These are phyloP conservation scores for Stenurella melanura DNA, from an alignment of 2,888 invertebrate genomes.

Conservation along the genomic window DNA sequence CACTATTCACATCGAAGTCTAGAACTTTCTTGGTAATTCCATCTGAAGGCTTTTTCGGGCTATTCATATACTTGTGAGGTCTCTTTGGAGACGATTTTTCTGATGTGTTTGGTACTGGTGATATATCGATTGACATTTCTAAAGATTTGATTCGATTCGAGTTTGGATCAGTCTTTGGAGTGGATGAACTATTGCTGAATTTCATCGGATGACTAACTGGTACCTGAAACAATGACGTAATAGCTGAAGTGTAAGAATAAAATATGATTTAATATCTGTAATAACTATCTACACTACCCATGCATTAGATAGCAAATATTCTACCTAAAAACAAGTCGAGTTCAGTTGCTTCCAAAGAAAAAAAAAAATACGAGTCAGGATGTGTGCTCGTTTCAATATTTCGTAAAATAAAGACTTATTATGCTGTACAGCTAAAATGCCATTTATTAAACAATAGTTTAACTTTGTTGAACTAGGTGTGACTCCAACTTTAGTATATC, in stretches of 20 bases:
- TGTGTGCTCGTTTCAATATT: no score
- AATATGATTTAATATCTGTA: background rate
- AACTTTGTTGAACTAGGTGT: no score
- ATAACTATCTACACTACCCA: conserved; percentile 1
- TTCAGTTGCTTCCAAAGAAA: background rate
- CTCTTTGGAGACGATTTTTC: background rate
- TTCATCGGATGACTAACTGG: conserved; percentile 26
- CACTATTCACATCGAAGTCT: conserved; percentile 12
- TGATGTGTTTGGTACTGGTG: conserved; percentile 32
- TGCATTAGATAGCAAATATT: background rate
- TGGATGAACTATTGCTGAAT: conserved; percentile 15
- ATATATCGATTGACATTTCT: conserved; percentile 46
- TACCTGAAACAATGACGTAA: conserved; percentile 27
- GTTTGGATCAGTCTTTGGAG: conserved; percentile 17
- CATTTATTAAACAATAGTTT: no score
- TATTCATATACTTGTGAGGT: conserved; percentile 2
- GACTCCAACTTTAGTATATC: no score
- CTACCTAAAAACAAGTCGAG: background rate
- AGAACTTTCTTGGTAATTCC: conserved; percentile 8
- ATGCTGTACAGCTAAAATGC: no score
- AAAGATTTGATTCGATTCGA: conserved; percentile 31
- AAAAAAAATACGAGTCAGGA: no score
- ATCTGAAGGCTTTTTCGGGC: conserved; percentile 12
- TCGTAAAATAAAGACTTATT: no score
- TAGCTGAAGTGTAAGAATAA: background rate